A percentile compares a stretch with the other conserved stretches of the same genome.
phyloP scores from a whole-genome alignment of 2,888 invertebrate genomes.

The Noctua janthina region DNA sequence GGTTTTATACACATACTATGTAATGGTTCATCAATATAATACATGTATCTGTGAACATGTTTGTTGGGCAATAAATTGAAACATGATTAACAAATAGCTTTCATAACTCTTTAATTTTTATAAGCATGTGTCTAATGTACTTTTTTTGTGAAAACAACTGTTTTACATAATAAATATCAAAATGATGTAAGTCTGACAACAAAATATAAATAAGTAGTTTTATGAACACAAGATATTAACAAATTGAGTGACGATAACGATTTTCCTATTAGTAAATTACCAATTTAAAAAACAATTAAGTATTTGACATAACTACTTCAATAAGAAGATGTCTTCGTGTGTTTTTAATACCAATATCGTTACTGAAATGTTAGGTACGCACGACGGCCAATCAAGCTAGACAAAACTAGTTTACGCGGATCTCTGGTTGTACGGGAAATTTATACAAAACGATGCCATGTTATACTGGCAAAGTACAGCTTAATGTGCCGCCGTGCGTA shows the following conservation, averaged over 20 bases:
- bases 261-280: background rate
- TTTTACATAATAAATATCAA: background rate
- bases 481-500: too few relatives aligned
- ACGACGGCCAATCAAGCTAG: too few relatives aligned
- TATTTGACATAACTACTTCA: too few relatives aligned
- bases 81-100: background rate
- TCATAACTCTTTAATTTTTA: background rate
- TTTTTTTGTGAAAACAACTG: background rate
- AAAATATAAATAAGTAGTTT: background rate
- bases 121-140: background rate
- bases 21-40: background rate
- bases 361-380: too few relatives aligned
- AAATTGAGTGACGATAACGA: background rate
- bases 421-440: too few relatives aligned
- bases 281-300: background rate
- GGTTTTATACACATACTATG: background rate
- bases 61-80: background rate
- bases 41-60: background rate
- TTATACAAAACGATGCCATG: too few relatives aligned
- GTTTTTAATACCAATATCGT: too few relatives aligned
- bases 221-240: background rate
- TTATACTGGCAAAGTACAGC: too few relatives aligned
- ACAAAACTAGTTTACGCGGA: too few relatives aligned
- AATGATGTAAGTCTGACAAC: background rate
- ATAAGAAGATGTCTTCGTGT: too few relatives aligned